Evolutionary conservation across 2,888 invertebrate genomes (phyloP).

Genomic region (Ryuthela nishihirai): DNA sequence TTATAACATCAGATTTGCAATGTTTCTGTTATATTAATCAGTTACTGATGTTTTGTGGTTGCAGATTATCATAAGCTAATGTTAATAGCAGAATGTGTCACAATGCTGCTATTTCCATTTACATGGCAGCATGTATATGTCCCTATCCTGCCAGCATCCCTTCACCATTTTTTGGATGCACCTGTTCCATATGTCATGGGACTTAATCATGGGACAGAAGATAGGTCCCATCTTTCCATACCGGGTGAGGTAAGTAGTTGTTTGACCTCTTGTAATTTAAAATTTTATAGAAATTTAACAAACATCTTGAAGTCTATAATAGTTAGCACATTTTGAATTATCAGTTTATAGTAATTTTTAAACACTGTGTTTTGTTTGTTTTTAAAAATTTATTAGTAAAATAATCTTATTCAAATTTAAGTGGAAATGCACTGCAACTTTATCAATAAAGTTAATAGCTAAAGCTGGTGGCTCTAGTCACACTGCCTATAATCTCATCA

Average conservation of each 20-base stretch:
- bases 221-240: slow-evolving; percentile 39
- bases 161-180: slow-evolving; percentile 91
- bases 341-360: neutral
- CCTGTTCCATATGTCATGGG: slow-evolving; percentile 99
- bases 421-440: neutral
- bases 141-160: slow-evolving; percentile 90
- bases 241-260: slow-evolving; percentile 42
- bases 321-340: neutral
- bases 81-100: slow-evolving; percentile 93
- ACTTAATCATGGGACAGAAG: slow-evolving; percentile 33
- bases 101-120: slow-evolving; percentile 86
- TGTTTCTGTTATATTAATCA: neutral
- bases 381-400: neutral
- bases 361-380: neutral
- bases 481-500: too few species aligned
- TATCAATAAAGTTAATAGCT: neutral
- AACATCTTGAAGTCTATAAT: neutral
- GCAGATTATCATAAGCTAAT: slow-evolving; percentile 90
- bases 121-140: slow-evolving; percentile 99
- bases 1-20: too few species aligned
- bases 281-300: too few species aligned
- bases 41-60: slow-evolving; percentile 43
- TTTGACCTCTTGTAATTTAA: neutral
- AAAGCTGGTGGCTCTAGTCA: too few species aligned
- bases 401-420: neutral